These are phyloP conservation scores for Cerastoderma edule DNA, from an alignment of 2,888 invertebrate species.

Conservation along the genomic window DNA sequence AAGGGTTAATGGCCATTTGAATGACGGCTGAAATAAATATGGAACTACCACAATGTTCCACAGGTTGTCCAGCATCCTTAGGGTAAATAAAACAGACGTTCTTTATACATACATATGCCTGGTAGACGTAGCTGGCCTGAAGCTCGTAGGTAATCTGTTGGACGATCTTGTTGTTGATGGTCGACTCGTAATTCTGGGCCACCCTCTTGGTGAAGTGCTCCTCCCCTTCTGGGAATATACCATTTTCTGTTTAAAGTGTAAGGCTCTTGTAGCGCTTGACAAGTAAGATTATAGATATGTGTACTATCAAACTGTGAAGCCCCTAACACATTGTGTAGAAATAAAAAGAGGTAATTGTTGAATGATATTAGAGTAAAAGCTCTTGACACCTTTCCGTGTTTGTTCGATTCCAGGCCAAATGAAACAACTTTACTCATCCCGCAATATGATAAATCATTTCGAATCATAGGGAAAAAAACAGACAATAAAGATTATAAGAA, in stretches of 20 bases:
- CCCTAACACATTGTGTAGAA: neutral
- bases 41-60: neutral
- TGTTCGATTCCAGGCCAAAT: too few species aligned
- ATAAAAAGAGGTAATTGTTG: neutral
- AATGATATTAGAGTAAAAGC: too few species aligned
- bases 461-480: too few species aligned
- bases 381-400: too few species aligned
- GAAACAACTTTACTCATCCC: too few species aligned
- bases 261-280: too few species aligned
- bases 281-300: neutral
- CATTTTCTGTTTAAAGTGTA: too few species aligned
- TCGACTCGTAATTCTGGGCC: slow-evolving; percentile 35
- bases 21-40: neutral
- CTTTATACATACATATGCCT: slow-evolving; percentile 71
- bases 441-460: too few species aligned
- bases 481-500: too few species aligned
- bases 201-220: slow-evolving; percentile 27
- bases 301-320: neutral
- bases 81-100: neutral
- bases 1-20: neutral
- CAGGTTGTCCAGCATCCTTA: neutral
- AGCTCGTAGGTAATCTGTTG: slow-evolving; percentile 72
- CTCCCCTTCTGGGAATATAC: too few species aligned
- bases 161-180: slow-evolving; percentile 85
- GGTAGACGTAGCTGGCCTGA: slow-evolving; percentile 76